These are phyloP conservation scores for Hormiphora californensis DNA, from an alignment of 37 sponge, comb jelly and placozoan genomes.

Conservation along the genomic window DNA sequence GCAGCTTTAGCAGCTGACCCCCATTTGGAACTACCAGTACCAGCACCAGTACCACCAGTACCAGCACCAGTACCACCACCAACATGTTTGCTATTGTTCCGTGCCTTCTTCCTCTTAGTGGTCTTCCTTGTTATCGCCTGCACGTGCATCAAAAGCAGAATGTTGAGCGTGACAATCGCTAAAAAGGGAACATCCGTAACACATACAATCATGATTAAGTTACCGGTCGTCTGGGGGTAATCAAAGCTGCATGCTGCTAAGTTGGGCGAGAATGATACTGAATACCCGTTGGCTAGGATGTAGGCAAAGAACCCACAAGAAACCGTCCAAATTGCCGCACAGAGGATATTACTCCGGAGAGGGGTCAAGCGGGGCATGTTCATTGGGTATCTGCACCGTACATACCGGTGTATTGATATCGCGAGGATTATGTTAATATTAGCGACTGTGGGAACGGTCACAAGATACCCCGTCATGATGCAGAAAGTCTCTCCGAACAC, in stretches of 20 bases:
- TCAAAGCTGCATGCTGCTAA: neutral
- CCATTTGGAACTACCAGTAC: neutral
- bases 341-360: neutral
- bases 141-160: constrained; percentile 31
- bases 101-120: neutral
- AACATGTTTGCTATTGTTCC: too few species aligned
- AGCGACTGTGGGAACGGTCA: constrained; percentile 3
- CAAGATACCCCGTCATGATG: neutral
- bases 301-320: neutral
- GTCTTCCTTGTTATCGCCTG: neutral
- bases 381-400: constrained; percentile 26
- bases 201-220: neutral
- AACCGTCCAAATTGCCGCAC: neutral
- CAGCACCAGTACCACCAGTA: too few species aligned
- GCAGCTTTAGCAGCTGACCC: too few species aligned
- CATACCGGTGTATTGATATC: constrained; percentile 25
- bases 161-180: neutral
- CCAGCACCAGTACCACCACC: too few species aligned
- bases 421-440: constrained; percentile 46
- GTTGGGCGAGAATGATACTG: neutral
- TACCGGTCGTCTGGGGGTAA: neutral
- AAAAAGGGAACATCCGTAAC: constrained; percentile 21
- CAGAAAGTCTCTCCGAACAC: constrained; percentile 12
- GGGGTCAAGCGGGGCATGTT: neutral
- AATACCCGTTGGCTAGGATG: neutral